Evolutionary conservation across 2,797 vertebrate species (phyloP).

Genomic region (Balearica regulorum): DNA sequence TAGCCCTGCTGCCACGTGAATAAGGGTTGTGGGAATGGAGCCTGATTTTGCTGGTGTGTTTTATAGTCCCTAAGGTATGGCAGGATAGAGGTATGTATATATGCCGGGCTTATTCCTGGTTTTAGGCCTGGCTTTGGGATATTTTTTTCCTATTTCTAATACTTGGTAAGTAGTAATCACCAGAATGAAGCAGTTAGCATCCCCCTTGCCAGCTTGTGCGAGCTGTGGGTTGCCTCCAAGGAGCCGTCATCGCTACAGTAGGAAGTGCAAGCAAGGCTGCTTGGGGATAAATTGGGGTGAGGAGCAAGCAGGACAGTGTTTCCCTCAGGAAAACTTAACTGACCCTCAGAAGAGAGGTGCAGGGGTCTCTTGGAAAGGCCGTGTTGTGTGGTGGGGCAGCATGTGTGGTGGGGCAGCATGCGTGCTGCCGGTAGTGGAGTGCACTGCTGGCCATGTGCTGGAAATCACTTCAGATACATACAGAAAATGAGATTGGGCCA

Average conservation of each 20-base stretch:
- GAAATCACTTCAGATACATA: background rate
- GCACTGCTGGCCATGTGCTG: fast-evolving
- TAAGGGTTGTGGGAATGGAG: background rate
- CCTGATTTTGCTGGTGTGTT: background rate
- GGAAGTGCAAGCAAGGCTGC: background rate
- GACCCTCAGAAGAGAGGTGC: background rate
- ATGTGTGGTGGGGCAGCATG: background rate
- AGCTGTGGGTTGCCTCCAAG: background rate
- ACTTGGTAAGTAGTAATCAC: too few species aligned
- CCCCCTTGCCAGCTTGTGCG: fast-evolving
- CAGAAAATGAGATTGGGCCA: background rate
- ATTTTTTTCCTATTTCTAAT: background rate
- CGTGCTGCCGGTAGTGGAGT: background rate
- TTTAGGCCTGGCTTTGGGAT: background rate
- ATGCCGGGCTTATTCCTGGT: background rate
- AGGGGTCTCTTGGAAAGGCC: background rate
- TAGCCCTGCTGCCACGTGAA: background rate
- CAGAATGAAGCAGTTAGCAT: background rate
- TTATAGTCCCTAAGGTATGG: background rate
- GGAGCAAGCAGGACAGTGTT: background rate
- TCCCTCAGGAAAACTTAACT: background rate
- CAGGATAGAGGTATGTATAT: background rate
- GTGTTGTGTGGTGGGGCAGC: background rate
- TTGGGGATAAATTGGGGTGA: background rate
- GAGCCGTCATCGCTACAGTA: background rate